Percentiles rank a stretch among this genome's conserved stretches.
These are phyloP conservation scores for Telmatherina bonti DNA, from an alignment of 2,797 vertebrate species.

Conservation along the genomic window DNA sequence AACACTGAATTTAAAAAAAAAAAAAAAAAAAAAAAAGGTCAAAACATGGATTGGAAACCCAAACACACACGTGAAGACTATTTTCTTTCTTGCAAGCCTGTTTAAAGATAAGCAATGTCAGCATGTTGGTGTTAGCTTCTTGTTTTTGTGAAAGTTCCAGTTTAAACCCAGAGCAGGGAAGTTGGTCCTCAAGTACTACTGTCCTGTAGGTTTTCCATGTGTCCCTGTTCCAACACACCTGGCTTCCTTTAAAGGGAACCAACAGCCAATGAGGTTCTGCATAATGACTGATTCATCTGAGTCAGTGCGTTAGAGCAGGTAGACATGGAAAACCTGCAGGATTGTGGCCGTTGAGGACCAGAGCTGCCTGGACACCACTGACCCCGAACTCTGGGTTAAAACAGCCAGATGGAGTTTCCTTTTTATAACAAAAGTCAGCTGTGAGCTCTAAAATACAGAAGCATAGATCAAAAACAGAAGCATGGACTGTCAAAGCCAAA, in stretches of 20 bases:
- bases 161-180: background rate
- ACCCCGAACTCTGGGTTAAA: background rate
- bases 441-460: background rate
- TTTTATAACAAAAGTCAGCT: background rate
- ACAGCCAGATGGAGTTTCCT: background rate
- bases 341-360: too few species aligned
- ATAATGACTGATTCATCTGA: too few species aligned
- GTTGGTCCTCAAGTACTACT: too few species aligned
- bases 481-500: slow-evolving; percentile 9
- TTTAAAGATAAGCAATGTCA: too few species aligned
- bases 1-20: background rate
- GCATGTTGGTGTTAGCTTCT: background rate
- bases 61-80: background rate
- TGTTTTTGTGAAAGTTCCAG: background rate
- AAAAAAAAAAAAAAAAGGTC: background rate
- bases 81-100: background rate
- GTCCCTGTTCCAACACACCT: too few species aligned
- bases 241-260: too few species aligned
- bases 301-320: too few species aligned
- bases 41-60: background rate
- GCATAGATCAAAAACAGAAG: slow-evolving; percentile 20
- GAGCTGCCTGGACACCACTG: too few species aligned
- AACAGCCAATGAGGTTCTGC: too few species aligned
- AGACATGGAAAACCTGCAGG: too few species aligned
- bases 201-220: too few species aligned